Conservation (phyloP, 1,140 invertebrate genomes). For the Atta texana region DNA sequence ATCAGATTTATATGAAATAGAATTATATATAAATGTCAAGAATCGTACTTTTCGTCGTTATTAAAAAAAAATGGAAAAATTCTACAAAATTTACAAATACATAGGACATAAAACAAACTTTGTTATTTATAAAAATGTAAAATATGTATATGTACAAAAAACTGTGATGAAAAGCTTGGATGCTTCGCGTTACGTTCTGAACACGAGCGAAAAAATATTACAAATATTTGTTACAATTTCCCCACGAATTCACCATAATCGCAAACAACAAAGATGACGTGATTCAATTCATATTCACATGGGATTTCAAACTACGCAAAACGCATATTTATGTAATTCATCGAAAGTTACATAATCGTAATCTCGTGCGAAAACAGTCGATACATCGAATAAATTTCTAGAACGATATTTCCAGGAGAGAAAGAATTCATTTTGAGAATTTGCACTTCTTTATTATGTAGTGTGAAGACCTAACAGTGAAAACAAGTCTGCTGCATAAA, state of each 20-base stretch:
- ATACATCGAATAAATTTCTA: background rate
- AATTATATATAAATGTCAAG: background rate
- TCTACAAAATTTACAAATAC: background rate
- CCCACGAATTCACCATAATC: background rate
- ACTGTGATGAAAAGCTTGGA: background rate
- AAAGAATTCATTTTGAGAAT: background rate
- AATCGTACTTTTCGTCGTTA: background rate
- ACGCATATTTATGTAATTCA: background rate
- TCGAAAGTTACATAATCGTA: constrained; percentile 22
- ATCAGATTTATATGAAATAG: too few species aligned
- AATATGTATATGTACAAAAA: background rate
- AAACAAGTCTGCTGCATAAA: constrained; percentile 1
- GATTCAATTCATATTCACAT: background rate
- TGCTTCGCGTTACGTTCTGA: background rate
- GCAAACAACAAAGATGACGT: background rate
- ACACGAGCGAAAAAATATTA: background rate
- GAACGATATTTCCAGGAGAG: background rate
- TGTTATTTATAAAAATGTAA: background rate
- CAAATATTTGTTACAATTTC: background rate
- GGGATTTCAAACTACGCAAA: background rate
- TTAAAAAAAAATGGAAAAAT: too few species aligned
- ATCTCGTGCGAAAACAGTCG: background rate
- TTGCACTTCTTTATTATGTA: too few species aligned
- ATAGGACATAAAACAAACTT: constrained; percentile 9
- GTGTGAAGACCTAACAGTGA: background rate